Evolutionary conservation across 2,113 vertebrate species (phyloP).

Genomic region (Pterocles orientalis): DNA sequence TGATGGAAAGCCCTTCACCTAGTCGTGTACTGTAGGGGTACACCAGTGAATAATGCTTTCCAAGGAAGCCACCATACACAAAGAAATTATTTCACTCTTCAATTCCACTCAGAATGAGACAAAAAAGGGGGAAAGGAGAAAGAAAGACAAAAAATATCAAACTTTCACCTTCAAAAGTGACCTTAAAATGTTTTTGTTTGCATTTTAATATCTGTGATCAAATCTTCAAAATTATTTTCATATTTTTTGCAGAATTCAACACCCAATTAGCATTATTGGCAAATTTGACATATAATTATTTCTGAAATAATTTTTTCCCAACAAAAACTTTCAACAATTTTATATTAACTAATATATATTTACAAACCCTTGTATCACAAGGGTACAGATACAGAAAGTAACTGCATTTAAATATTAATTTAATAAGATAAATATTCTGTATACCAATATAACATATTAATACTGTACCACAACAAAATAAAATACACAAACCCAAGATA

Average conservation of each 20-base stretch:
- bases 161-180: neutral
- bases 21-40: neutral
- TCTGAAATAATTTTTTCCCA: neutral
- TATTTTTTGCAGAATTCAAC: neutral
- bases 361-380: neutral
- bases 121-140: neutral
- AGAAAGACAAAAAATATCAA: neutral
- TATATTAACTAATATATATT: neutral
- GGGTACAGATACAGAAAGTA: neutral
- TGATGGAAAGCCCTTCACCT: slow-evolving; percentile 34
- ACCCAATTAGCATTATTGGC: neutral
- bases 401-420: neutral
- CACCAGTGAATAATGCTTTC: neutral
- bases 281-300: neutral
- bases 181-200: neutral
- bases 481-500: neutral
- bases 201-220: neutral
- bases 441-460: neutral
- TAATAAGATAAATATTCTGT: neutral
- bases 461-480: neutral
- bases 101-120: neutral
- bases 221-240: neutral
- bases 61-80: neutral
- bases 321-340: neutral
- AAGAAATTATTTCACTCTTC: neutral